Evolutionary conservation across 2,888 invertebrate genomes (phyloP), one percentile per base, ranked within the genome.

Genomic region (Drepanosiphum platanoidis): DNA sequence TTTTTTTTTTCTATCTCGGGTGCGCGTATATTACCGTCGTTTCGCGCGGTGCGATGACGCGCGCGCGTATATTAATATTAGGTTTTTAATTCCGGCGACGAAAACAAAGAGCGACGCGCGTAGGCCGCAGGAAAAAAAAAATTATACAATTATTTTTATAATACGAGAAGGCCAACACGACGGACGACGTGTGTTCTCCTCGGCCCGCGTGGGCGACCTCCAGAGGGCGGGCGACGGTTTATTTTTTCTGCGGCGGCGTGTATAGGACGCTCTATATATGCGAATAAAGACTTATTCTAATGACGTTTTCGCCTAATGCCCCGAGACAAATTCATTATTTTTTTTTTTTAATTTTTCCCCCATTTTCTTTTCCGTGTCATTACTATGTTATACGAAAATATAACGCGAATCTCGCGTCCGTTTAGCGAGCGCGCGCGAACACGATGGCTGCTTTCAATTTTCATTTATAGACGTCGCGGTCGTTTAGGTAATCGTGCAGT

Each of bases 291-390:
- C 36, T 22, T 22, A 13, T 11, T 8, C 22, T 42, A 34, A 79
- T 66, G 66, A n/a, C 7, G 46, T 79, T 79, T 79, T 46, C n/a
- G n/a, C 66, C 46, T 68, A 79, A 79, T 68, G 79, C 66, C 79
- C 79, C 46, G 32, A 68, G 79, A 46, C 66, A 66, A 9, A 46
- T 79, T 79, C 66, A 32, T 79, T 79, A 79, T n/a, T 9, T 9
- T 32, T 68, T 68, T 78, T 30, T 78, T 78, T n/a, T 78, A 18
- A 39, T 39, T 64, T 39, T 27, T n/a, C 30, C 27, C 39, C 8
- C 46, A 34, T 36, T n/a, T n/a, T n/a, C 58, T 34, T 52, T 52
- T 32, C n/a, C 42, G n/a, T n/a, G 30, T 30, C 30, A 78, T 39
- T 39, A 61, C 22, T 78, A 30, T 77, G 18, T 36, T n/a, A n/a